Base-by-base conservation (phyloP, 2,888 invertebrate genomes). In the Noctua fimbriata region DNA sequence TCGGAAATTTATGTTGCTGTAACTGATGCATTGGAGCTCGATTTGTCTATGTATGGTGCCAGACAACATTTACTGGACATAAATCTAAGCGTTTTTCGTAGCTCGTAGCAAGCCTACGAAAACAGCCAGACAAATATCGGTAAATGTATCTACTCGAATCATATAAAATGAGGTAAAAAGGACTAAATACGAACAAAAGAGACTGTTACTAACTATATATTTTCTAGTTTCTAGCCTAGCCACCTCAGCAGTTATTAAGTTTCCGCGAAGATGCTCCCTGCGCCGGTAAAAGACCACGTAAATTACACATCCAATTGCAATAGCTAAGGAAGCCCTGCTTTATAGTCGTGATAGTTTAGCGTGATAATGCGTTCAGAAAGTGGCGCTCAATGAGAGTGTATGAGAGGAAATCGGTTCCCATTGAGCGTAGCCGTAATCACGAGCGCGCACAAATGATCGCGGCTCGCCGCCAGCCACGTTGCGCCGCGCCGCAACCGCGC, bases 341-440 rank as follows among this genome's bases (percentile, higher is more conserved):
- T 93, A 92, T 90, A 91, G 91, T 90, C 89, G 89, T 90, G 89
- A 91, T 91, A 92, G 91, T 93, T 93, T 91, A 91, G 91, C 86
- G 87, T 92, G 93, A 93, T 94, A 94, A 93, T 91, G 90, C 88
- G 91, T 91, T 90, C 91, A 89, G 90, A 92, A 93, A 94, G 92
- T 92, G 92, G 90, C 89, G 91, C 90, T 93, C 92, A 93, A 93
- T 94, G 92, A 92, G 91, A 91, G 90, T 91, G 91, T 91, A 91
- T 90, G 91, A 91, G 90, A 93, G 93, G 92, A 94, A 94, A 94
- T 94, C 93, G 93, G 92, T 92, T 91, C 90, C 91, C 92, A 94
- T 93, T 93, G 94, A 94, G 92, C 90, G 92, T 91, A 92, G 91
- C 92, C 89, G 92, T 94, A 95, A 96, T 95, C 94, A 95, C 92